Percentiles rank a stretch among this genome's conserved stretches.
Conservation (phyloP, 2,888 invertebrate genomes). For the Cephus runcator region DNA sequence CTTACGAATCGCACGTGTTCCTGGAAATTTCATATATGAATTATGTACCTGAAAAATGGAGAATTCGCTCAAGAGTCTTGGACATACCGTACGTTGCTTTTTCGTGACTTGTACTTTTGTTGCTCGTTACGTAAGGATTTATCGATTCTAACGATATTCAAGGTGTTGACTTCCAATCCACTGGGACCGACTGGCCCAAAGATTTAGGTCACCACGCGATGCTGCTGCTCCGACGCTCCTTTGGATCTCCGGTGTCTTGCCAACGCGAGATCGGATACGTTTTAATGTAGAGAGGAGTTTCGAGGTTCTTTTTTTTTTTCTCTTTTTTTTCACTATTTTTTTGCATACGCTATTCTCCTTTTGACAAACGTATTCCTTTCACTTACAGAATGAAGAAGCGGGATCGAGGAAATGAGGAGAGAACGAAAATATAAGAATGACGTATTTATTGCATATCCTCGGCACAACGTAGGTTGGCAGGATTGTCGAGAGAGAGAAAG, state of each 20-base stretch:
- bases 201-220: constrained; percentile 52
- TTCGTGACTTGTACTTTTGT: not conserved
- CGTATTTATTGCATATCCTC: constrained; percentile 41
- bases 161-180: not conserved
- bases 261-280: not conserved
- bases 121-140: not conserved
- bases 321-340: not conserved
- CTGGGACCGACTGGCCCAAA: constrained; percentile 44
- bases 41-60: not conserved
- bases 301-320: not conserved
- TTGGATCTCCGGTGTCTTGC: not conserved
- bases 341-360: too few relatives aligned
- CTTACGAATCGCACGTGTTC: too few relatives aligned
- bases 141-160: not conserved
- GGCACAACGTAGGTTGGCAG: constrained; percentile 29
- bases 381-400: not conserved
- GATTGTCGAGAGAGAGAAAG: constrained; percentile 21
- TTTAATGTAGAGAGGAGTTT: not conserved
- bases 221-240: not conserved
- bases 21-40: not conserved
- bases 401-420: constrained; percentile 1
- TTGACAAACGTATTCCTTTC: not conserved
- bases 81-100: too few relatives aligned
- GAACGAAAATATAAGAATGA: constrained; percentile 29
- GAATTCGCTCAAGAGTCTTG: not conserved